Evolutionary conservation across 64 coral and sea anemone genomes (phyloP).

Genomic region (Orbicella faveolata): DNA sequence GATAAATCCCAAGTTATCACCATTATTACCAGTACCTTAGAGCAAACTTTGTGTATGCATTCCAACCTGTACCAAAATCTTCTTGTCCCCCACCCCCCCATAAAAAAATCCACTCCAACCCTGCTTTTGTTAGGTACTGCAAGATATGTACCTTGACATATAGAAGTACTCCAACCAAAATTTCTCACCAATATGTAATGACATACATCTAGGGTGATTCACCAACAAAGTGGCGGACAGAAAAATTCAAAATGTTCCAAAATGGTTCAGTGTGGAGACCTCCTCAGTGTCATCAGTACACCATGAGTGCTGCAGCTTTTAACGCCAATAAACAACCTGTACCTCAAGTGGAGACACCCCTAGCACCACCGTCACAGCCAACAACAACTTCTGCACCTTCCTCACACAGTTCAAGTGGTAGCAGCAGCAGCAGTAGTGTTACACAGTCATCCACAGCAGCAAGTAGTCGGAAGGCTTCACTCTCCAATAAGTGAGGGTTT

Average conservation of each 20-base stretch:
- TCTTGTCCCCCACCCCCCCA: too few species aligned
- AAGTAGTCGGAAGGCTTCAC: slow-evolving; percentile 29
- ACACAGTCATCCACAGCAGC: not conserved
- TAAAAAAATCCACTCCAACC: too few species aligned
- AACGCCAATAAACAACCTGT: slow-evolving; percentile 15
- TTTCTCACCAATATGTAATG: not conserved
- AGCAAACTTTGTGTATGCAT: too few species aligned
- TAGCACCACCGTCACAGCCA: slow-evolving; percentile 20
- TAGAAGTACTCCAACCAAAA: too few species aligned
- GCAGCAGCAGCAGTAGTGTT: not conserved
- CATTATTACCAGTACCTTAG: too few species aligned
- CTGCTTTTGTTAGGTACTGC: too few species aligned
- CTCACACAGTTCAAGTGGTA: slow-evolving; percentile 20
- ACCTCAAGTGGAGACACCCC: slow-evolving; percentile 16
- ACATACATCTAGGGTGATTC: slow-evolving; percentile 69
- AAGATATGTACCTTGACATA: too few species aligned
- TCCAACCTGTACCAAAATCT: too few species aligned
- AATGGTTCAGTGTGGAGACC: slow-evolving; percentile 88
- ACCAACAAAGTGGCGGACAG: slow-evolving; percentile 92
- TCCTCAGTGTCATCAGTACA: slow-evolving; percentile 85
- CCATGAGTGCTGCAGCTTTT: slow-evolving; percentile 56
- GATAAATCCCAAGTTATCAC: too few species aligned
- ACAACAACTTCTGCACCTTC: not conserved
- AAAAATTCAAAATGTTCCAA: slow-evolving; percentile 92
- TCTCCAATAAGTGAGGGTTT: slow-evolving; percentile 4